Conservation (phyloP, 2,888 invertebrate genomes). For the Lepeophtheirus nordmannii region DNA sequence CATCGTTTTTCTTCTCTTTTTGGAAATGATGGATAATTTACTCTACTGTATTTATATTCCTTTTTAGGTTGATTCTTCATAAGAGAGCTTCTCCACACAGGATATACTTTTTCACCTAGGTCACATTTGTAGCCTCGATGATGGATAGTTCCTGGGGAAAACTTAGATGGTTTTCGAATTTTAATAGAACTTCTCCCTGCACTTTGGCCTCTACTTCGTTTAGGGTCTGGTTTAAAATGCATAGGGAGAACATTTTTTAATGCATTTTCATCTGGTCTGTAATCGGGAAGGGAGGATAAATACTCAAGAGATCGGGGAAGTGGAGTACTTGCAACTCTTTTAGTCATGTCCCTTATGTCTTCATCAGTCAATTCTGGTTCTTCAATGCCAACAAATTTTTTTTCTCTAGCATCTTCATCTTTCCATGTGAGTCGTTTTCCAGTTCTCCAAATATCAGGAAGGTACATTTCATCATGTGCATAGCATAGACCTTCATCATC, state of each 20-base stretch:
- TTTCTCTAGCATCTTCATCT: slow-evolving; percentile 19
- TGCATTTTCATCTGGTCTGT: slow-evolving; percentile 7
- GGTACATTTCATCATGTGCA: slow-evolving; percentile 10
- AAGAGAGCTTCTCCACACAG: slow-evolving; percentile 10
- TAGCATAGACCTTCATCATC: background rate
- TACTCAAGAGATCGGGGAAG: slow-evolving; percentile 18
- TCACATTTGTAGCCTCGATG: slow-evolving; percentile 22
- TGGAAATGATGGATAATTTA: slow-evolving; percentile 35
- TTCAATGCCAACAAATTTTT: background rate
- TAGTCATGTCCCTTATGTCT: slow-evolving; percentile 13
- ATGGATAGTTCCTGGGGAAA: slow-evolving; percentile 7
- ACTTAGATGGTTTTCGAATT: slow-evolving; percentile 13
- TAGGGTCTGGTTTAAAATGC: background rate
- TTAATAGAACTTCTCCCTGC: background rate
- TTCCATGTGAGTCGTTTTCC: slow-evolving; percentile 21
- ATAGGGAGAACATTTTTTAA: background rate
- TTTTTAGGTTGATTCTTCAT: background rate
- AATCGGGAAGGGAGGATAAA: slow-evolving; percentile 20
- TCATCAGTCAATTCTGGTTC: slow-evolving; percentile 16
- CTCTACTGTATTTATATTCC: background rate
- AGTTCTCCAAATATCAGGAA: slow-evolving; percentile 17
- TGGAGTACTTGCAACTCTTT: background rate
- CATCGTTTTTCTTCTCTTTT: slow-evolving; percentile 57
- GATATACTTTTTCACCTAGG: slow-evolving; percentile 1
- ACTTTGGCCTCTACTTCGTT: background rate